Percentiles rank a stretch among this genome's conserved stretches.
Conservation (phyloP, 2,888 invertebrate genomes). For the Drosophila cognata region DNA sequence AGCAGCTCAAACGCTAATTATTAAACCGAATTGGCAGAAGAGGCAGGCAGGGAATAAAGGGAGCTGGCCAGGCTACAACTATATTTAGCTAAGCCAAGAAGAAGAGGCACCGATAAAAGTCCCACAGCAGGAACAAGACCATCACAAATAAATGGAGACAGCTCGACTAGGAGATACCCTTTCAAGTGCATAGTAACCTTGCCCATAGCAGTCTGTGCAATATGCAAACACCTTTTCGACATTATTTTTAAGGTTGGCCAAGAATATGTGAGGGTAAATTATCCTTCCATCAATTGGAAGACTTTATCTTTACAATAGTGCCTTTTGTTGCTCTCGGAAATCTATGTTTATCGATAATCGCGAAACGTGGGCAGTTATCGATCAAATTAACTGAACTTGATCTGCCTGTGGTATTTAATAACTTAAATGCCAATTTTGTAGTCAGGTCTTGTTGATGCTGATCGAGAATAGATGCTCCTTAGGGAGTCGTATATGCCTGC, state of each 20-base stretch:
- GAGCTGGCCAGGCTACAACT: conserved; percentile 19
- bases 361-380: neutral
- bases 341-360: neutral
- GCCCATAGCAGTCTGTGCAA: neutral
- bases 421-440: neutral
- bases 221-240: neutral
- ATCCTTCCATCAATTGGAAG: neutral
- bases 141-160: neutral
- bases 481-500: neutral
- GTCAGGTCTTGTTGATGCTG: neutral
- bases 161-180: neutral
- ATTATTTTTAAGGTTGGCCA: neutral
- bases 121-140: conserved; percentile 43
- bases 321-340: neutral
- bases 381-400: neutral
- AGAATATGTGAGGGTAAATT: neutral
- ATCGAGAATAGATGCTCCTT: neutral
- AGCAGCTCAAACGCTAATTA: conserved; percentile 63
- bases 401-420: neutral
- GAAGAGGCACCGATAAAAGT: conserved; percentile 67
- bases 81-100: conserved; percentile 42
- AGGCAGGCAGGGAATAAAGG: conserved; percentile 2
- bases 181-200: neutral
- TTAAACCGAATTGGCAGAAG: conserved; percentile 20
- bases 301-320: neutral